Percentiles rank a stretch among this genome's conserved stretches.
These are phyloP conservation scores for Callosobruchus maculatus DNA, from an alignment of 2,888 invertebrate species.

Conservation along the genomic window DNA sequence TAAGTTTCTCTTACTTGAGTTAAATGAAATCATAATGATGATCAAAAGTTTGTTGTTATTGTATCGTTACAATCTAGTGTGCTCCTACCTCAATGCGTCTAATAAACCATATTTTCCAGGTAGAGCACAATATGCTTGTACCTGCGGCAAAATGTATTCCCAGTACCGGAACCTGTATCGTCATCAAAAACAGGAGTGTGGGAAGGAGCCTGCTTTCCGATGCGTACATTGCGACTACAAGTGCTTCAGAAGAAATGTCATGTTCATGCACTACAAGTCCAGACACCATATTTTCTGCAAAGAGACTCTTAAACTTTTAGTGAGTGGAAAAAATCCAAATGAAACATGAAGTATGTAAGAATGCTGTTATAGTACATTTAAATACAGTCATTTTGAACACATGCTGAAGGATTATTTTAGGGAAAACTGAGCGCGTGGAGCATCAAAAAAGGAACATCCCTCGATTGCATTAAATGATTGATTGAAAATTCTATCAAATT, in stretches of 20 bases:
- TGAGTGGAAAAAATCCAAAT: constrained; percentile 16
- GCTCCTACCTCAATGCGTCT: too few species aligned
- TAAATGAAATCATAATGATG: too few species aligned
- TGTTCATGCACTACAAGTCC: constrained; percentile 14
- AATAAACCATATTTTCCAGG: background rate
- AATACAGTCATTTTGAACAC: too few species aligned
- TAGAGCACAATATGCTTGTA: background rate
- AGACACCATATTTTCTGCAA: background rate
- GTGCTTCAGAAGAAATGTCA: constrained; percentile 35
- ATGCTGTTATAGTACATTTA: constrained; percentile 4
- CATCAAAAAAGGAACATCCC: too few species aligned
- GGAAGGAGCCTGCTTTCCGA: constrained; percentile 33
- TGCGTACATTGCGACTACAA: constrained; percentile 37
- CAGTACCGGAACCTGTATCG: constrained; percentile 4
- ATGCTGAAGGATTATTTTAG: too few species aligned
- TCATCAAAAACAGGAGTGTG: constrained; percentile 25
- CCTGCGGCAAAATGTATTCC: constrained; percentile 6
- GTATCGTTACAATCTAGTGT: too few species aligned
- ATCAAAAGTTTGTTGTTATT: too few species aligned
- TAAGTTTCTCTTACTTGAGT: too few species aligned
- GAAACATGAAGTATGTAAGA: constrained; percentile 17
- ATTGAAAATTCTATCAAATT: too few species aligned
- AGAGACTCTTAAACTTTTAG: constrained; percentile 9
- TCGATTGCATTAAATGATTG: too few species aligned
- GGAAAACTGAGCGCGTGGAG: too few species aligned